Evolutionary conservation across 2,113 vertebrate species (phyloP), one percentile per base, ranked within the genome.

Genomic region (Recurvirostra avosetta): DNA sequence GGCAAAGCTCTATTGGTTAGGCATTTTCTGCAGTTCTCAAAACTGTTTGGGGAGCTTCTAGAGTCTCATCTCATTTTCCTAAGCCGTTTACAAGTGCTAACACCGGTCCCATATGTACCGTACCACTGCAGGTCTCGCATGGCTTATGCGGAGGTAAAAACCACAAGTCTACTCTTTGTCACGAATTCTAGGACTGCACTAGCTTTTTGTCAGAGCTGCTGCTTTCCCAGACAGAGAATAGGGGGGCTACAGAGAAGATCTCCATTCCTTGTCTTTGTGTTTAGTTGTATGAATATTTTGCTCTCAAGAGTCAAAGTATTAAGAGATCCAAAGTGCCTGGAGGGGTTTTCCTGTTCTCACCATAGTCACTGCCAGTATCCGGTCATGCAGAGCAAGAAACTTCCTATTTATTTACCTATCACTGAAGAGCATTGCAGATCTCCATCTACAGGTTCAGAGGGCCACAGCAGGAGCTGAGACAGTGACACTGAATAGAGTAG

Each of bases 391-490:
- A 92, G 49, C 62, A 79, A 88, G 74, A 90, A 86, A 29, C 32
- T 49, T 90, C 75, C 63, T 32, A 40, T 86, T 90, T 92, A 92
- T 88, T 92, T 94, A 70, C 3, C 1, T 66, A 29, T 50, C 40
- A 32, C 58, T 66, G 55, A 63, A 82, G 67, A 55, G 25, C 34
- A 45, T 83, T 92, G 55, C 68, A 86, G 53, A 53, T 76, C 78
- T 79, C 90, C 68, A 91, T 84, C 68, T 71, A 71, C 74, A 96
- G 71, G 86, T 82, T 94, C 71, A 83, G 71, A 92, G 21, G 88
- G 71, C 66, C 74, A 83, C 62, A 79, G 78, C 58, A 83, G 59
- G 74, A 92, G 67, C 62, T 13, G 20, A 94, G 86, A 75, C 43
- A 68, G 78, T 68, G 58, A 86, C 78, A 72, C 53, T 82, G 81